Percentiles rank a stretch among this genome's conserved stretches.
These are phyloP conservation scores for Nephrotoma appendiculata DNA, from an alignment of 2,888 invertebrate species.

Conservation along the genomic window DNA sequence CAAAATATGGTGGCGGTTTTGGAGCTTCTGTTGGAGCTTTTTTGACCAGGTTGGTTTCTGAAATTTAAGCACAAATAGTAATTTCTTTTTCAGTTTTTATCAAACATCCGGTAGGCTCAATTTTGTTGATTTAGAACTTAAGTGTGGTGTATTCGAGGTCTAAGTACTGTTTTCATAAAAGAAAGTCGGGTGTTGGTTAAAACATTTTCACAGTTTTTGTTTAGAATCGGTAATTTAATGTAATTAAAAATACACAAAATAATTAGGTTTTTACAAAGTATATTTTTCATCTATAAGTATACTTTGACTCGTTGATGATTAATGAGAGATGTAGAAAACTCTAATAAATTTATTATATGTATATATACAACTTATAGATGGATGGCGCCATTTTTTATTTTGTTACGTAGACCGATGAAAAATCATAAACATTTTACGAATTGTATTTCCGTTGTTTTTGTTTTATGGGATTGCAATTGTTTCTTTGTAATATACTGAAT, in stretches of 20 bases:
- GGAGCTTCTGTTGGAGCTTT: too few species aligned
- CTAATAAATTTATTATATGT: not conserved
- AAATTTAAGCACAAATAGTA: too few species aligned
- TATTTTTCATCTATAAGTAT: not conserved
- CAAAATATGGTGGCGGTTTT: too few species aligned
- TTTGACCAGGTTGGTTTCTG: too few species aligned
- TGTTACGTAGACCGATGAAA: not conserved
- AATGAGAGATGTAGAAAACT: not conserved
- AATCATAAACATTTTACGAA: not conserved
- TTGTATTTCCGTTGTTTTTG: not conserved
- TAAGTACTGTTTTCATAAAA: too few species aligned
- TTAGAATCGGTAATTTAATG: not conserved
- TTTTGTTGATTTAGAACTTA: too few species aligned
- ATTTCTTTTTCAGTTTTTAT: too few species aligned
- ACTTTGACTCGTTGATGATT: not conserved
- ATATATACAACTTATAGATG: not conserved
- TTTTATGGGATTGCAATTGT: not conserved
- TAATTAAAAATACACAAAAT: not conserved
- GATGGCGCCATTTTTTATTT: not conserved
- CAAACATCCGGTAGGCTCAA: too few species aligned
- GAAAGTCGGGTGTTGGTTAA: too few species aligned
- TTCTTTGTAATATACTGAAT: not conserved
- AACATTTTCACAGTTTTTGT: not conserved
- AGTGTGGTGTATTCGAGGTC: too few species aligned
- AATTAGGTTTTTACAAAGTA: not conserved